A percentile compares a stretch with the other conserved stretches of the same genome.
Conservation (phyloP, 2,797 vertebrate species). For the Cyprinella venusta region DNA sequence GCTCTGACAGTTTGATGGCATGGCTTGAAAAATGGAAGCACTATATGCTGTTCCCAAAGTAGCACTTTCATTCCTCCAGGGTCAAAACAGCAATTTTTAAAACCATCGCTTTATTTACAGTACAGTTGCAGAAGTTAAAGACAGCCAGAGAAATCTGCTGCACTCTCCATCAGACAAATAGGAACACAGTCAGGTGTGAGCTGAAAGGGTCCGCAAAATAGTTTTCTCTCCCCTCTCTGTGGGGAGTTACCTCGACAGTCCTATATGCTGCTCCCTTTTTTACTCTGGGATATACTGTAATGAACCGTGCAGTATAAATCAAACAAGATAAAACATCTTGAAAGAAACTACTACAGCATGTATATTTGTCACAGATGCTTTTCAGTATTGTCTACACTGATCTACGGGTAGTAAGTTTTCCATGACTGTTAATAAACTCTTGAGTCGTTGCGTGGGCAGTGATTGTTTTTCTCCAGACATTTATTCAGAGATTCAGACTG, state of each 20-base stretch:
- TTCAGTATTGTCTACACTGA: not conserved
- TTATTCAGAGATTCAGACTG: slow-evolving; percentile 15
- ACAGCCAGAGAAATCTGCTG: slow-evolving; percentile 54
- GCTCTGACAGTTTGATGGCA: slow-evolving; percentile 52
- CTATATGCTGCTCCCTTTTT: slow-evolving; percentile 15
- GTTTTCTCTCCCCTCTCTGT: slow-evolving; percentile 41
- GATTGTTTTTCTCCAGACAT: slow-evolving; percentile 10
- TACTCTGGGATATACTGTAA: slow-evolving; percentile 11
- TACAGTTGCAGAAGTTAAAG: slow-evolving; percentile 54
- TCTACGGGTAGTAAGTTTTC: not conserved
- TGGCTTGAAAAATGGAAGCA: slow-evolving; percentile 58
- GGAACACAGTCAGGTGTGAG: slow-evolving; percentile 38
- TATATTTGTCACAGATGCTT: not conserved
- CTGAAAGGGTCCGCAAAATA: slow-evolving; percentile 48
- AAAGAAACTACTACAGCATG: not conserved
- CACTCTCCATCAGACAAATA: slow-evolving; percentile 61
- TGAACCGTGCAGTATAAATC: not conserved
- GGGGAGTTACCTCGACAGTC: slow-evolving; percentile 1
- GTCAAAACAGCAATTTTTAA: slow-evolving; percentile 61
- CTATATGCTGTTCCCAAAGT: slow-evolving; percentile 48
- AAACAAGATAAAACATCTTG: not conserved
- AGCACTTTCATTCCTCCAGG: slow-evolving; percentile 58
- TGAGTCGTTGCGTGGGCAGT: not conserved
- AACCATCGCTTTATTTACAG: slow-evolving; percentile 61
- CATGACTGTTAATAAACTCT: slow-evolving; percentile 22